Base-by-base conservation (phyloP, 2,888 invertebrate genomes). In the Caenorhabditis panamensis region DNA sequence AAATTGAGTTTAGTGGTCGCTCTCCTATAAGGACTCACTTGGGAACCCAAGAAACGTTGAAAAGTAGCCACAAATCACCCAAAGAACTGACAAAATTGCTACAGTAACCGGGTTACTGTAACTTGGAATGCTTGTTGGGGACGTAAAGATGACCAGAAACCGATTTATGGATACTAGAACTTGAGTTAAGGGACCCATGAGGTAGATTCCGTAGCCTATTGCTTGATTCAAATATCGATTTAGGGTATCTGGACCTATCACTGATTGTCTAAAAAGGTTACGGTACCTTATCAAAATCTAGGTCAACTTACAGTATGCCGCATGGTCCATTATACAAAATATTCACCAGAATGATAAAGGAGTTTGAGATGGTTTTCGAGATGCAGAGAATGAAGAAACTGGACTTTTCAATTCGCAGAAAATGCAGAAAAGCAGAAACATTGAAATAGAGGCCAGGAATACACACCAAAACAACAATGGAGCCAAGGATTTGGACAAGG, bases 281-380 rank as follows among this genome's bases (percentile, higher is more conserved):
- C 41, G 5, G 41, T 41, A 41, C 9, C 11, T 41, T 4, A 6
- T 31, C 9, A 31, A 9, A 9, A 31, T 31, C 9, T 6, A 4
- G 4, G 31, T 31, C 31, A 6, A 13, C 41, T 13, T 41, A 41
- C 41, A 41, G 41, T 41, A 41, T 41, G 11, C 41, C 41, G 13
- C 41, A 41, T 13, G 58, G 58, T 1, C 36, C 58, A 8, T 28
- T 36, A 13, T 58, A 58, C 3, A 20, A 9, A 1, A 58, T 8
- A 20, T 58, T 20, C 2, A 58, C 20, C 36, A 36, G 13, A 20
- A 58, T 36, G 26, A 20, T 13, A 18, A 37, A 8, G 5, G 26
- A 58, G 37, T 58, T 58, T n/a, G 58, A 58, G 37, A 58, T 20
- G 58, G 26, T 20, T 36, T 58, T 58, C 9, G 58, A 58, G 11